These are phyloP conservation scores for Dicrurus megarhynchus DNA, from an alignment of 2,113 vertebrate genomes.

Conservation along the genomic window DNA sequence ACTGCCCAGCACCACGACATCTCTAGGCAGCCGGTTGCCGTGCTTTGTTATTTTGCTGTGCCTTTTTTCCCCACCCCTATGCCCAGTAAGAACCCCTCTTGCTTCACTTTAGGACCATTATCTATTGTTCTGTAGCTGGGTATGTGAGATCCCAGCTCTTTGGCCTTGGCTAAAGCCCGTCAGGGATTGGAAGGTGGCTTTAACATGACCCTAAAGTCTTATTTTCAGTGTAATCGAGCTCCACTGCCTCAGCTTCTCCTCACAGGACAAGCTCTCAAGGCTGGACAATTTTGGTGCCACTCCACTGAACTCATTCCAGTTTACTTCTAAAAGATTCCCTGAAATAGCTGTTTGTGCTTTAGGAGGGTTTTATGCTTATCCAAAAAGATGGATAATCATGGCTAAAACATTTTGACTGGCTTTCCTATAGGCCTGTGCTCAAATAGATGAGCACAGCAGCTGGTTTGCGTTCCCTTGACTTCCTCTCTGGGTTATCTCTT, in stretches of 20 bases:
- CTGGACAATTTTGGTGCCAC: not conserved
- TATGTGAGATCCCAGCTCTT: not conserved
- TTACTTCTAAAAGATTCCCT: not conserved
- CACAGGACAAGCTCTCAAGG: not conserved
- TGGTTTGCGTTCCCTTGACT: not conserved
- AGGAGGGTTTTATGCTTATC: not conserved
- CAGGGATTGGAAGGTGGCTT: not conserved
- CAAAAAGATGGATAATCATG: not conserved
- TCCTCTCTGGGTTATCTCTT: not conserved
- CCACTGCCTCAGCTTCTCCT: not conserved
- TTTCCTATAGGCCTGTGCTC: not conserved
- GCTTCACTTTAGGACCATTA: not conserved
- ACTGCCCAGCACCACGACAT: too few species aligned
- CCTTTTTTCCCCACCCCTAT: not conserved
- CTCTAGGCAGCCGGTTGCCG: not conserved
- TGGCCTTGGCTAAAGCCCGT: not conserved
- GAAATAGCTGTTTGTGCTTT: not conserved
- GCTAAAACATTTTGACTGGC: not conserved
- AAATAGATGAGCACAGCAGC: not conserved
- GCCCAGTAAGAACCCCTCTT: not conserved
- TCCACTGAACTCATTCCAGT: not conserved
- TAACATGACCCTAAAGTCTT: not conserved
- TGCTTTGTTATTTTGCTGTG: not conserved
- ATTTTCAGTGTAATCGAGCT: not conserved
- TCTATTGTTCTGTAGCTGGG: not conserved